These are phyloP conservation scores for Eriocheir sinensis DNA, from an alignment of 1,140 invertebrate genomes.

Conservation along the genomic window DNA sequence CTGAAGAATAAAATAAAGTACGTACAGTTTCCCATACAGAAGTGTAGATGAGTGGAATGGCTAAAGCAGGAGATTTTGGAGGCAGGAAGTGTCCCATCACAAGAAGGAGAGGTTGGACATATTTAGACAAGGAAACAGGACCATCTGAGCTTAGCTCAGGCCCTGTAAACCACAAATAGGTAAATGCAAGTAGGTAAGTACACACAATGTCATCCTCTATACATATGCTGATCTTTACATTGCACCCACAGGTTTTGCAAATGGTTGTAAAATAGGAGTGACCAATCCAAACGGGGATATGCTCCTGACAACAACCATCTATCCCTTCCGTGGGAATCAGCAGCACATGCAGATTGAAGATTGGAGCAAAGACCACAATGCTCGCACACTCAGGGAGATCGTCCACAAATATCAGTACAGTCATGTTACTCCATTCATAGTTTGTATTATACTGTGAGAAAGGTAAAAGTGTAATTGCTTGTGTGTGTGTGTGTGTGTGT, in stretches of 20 bases:
- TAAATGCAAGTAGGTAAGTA: no score
- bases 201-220: not conserved
- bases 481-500: no score
- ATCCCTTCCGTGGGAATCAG: conserved; percentile 83
- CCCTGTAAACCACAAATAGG: no score
- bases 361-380: conserved; percentile 73
- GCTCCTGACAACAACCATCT: conserved; percentile 86
- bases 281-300: conserved; percentile 88
- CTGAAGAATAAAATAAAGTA: no score
- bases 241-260: conserved; percentile 85
- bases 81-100: no score
- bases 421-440: not conserved
- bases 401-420: conserved; percentile 79
- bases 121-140: no score
- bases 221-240: not conserved
- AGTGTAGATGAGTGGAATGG: no score
- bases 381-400: conserved; percentile 79
- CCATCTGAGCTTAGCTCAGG: no score
- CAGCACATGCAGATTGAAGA: conserved; percentile 79
- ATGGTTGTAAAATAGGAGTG: conserved; percentile 93
- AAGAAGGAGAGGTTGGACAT: no score
- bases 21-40: no score
- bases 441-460: no score
- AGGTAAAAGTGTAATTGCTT: not conserved
- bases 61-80: no score